Evolutionary conservation across 2,888 invertebrate species (phyloP).

Genomic region (Caenorhabditis macrosperma): DNA sequence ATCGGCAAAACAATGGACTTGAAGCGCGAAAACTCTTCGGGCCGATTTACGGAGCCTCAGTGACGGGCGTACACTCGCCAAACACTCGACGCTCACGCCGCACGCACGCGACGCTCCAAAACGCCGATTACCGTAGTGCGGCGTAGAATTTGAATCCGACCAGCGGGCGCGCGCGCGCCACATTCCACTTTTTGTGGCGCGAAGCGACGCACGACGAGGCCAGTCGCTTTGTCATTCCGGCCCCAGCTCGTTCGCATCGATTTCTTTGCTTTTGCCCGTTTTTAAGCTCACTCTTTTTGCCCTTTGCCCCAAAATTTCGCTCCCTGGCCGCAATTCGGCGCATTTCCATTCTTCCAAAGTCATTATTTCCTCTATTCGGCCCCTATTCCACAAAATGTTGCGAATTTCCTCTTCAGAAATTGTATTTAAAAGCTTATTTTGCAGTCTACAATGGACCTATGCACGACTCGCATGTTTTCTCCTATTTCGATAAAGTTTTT

Average conservation of each 20-base stretch:
- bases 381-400: not conserved
- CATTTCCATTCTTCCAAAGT: too few relatives aligned
- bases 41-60: constrained; percentile 53
- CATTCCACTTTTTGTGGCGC: constrained; percentile 18
- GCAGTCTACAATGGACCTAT: too few relatives aligned
- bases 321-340: too few relatives aligned
- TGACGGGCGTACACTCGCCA: constrained; percentile 47
- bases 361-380: too few relatives aligned
- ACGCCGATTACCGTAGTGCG: constrained; percentile 27
- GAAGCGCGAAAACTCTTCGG: constrained; percentile 13
- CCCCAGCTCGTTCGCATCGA: constrained; percentile 5
- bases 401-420: too few relatives aligned
- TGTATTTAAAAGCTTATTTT: too few relatives aligned
- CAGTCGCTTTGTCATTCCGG: constrained; percentile 6
- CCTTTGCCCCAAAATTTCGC: not conserved
- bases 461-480: too few relatives aligned
- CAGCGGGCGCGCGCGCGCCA: constrained; percentile 29
- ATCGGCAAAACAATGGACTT: constrained; percentile 21
- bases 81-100: constrained; percentile 20
- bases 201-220: constrained; percentile 9
- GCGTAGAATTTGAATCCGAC: constrained; percentile 19
- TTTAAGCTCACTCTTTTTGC: not conserved
- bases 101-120: constrained; percentile 50
- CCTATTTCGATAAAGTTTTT: too few relatives aligned
- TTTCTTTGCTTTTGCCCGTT: not conserved